Evolutionary conservation across 2,888 invertebrate genomes (phyloP), one percentile per base, ranked within the genome.

Genomic region (Agapetus fuscipes): DNA sequence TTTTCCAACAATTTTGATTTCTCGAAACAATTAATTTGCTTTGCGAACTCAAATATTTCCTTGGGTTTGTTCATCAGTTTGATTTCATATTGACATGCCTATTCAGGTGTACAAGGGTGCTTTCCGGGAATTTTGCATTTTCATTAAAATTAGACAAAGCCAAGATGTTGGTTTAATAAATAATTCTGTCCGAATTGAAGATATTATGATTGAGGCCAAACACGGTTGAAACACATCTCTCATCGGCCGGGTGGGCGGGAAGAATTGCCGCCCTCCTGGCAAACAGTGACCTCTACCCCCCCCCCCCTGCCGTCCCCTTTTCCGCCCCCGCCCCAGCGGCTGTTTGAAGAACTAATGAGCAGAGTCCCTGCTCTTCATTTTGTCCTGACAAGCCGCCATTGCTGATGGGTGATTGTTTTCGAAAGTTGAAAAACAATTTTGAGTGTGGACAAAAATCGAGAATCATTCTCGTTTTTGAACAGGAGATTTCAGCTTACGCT

Each of bases 281-380:
- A 42, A 42, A 42, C 36, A 41, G 30, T 33, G 38, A 39, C 38
- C 32, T 32, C 20, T 20, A 20, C 32, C 32, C 14, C 34, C 34
- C 25, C 26, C 32, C 36, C 26, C 41, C 31, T 3, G 14, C 17
- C 17, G 14, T 13, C n/a, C 20, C 24, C 34, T 16, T 17, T 34
- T 28, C 25, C 34, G 35, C 33, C 16, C 14, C 28, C 37, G 34
- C 32, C 35, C 30, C 25, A 30, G 29, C 37, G 41, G 44, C 33
- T 47, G 44, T 47, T 47, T 47, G 47, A 47, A 42, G 39, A 47
- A 47, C 47, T 47, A 47, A 47, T 47, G 47, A 47, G 47, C 42
- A 38, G 33, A 41, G 36, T 20, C 39, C 36, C 42, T 9, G 30
- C 43, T 40, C 43, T 41, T 36, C 41, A 36, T 38, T 41, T 43